These are phyloP conservation scores for Neolamprologus sp. DNA, from an alignment of 2,113 vertebrate species.

Conservation along the genomic window DNA sequence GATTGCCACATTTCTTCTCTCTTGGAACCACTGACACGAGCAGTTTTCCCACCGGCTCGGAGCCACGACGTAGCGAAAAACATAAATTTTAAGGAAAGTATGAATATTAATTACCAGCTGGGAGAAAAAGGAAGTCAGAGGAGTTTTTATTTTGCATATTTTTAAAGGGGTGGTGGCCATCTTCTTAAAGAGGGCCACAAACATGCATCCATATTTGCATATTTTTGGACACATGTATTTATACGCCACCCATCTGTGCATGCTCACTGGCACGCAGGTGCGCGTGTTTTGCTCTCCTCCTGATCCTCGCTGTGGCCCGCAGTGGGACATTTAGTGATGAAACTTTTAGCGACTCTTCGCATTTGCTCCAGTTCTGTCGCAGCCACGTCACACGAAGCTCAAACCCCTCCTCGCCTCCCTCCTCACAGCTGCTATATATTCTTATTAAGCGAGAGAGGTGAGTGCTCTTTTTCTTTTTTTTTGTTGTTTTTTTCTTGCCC, in stretches of 20 bases:
- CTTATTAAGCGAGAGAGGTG: slow-evolving; percentile 36
- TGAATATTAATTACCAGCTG: not conserved
- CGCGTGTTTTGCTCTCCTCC: not conserved
- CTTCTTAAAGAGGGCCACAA: not conserved
- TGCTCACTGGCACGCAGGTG: slow-evolving; percentile 17
- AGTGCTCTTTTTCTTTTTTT: not conserved
- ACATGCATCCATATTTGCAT: not conserved
- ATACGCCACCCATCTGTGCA: not conserved
- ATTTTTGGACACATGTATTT: not conserved
- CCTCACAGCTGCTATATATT: slow-evolving; percentile 23
- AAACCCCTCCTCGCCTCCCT: not conserved
- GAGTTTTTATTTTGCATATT: not conserved
- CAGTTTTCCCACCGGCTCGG: not conserved
- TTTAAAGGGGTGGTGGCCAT: not conserved
- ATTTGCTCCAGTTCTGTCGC: slow-evolving; percentile 70
- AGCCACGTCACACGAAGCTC: slow-evolving; percentile 31
- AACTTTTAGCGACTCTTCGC: slow-evolving; percentile 68
- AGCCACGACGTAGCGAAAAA: not conserved
- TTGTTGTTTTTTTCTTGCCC: slow-evolving; percentile 3
- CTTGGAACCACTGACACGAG: not conserved
- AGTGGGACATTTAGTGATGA: slow-evolving; percentile 54
- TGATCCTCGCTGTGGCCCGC: slow-evolving; percentile 16
- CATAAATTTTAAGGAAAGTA: not conserved
- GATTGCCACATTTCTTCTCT: not conserved
- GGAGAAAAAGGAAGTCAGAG: not conserved